These are phyloP conservation scores for Drosophila azteca DNA, from an alignment of 1,140 invertebrate genomes.

Conservation along the genomic window DNA sequence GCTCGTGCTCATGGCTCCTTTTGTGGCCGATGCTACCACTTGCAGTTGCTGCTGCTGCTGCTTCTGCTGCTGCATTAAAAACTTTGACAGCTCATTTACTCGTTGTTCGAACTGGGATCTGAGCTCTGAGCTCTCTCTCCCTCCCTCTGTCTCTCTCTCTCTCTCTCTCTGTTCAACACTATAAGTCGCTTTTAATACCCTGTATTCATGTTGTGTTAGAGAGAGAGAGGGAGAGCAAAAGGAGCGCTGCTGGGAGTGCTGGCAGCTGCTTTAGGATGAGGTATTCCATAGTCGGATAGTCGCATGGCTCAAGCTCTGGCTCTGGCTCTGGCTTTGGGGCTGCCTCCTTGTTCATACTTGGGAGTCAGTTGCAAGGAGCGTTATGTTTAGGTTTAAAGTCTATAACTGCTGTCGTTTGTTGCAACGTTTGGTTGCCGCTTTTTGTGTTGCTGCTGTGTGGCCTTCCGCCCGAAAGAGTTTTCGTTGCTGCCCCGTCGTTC, in stretches of 20 bases:
- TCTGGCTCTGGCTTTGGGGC: too few species aligned
- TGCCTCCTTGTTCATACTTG: neutral
- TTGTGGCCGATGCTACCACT: slow-evolving; percentile 56
- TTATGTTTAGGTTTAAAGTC: slow-evolving; percentile 76
- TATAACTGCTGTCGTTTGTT: slow-evolving; percentile 66
- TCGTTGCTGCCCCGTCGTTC: slow-evolving; percentile 47
- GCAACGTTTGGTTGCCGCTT: slow-evolving; percentile 37
- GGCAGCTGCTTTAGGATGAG: too few species aligned
- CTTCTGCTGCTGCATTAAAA: slow-evolving; percentile 72
- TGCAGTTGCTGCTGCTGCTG: slow-evolving; percentile 1
- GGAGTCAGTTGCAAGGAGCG: slow-evolving; percentile 27
- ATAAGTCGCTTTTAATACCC: slow-evolving; percentile 8
- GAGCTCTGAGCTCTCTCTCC: neutral
- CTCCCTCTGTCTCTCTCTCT: too few species aligned
- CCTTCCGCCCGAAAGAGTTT: slow-evolving; percentile 53
- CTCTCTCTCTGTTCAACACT: neutral
- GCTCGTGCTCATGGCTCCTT: slow-evolving; percentile 76
- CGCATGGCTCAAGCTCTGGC: too few species aligned
- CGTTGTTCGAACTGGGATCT: slow-evolving; percentile 74
- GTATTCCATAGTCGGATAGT: too few species aligned
- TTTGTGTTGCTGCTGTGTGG: slow-evolving; percentile 8
- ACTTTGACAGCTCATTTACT: slow-evolving; percentile 82
- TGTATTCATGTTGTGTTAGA: slow-evolving; percentile 1
- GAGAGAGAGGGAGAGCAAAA: too few species aligned
- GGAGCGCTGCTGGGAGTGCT: too few species aligned